Evolutionary conservation across 2,888 invertebrate species (phyloP).

Genomic region (Eulithis prunata): DNA sequence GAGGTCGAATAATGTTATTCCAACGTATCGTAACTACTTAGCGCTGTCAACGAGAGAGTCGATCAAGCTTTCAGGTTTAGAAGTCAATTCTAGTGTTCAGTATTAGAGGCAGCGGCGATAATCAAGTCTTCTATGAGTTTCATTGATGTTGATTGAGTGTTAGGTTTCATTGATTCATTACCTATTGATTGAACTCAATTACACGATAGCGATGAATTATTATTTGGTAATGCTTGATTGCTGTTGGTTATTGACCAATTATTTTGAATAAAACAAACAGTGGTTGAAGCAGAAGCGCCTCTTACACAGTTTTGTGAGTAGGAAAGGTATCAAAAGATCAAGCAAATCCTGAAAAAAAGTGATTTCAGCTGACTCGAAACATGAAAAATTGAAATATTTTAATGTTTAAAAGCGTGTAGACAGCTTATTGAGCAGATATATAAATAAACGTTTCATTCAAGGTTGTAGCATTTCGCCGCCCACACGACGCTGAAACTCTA

Average conservation of each 20-base stretch:
- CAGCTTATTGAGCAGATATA: conserved; percentile 16
- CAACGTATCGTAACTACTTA: conserved; percentile 5
- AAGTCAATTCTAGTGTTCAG: conserved; percentile 11
- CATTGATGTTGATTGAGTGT: conserved; percentile 16
- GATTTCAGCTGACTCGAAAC: background rate
- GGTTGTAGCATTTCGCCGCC: conserved; percentile 27
- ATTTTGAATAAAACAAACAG: background rate
- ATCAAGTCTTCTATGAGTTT: conserved; percentile 12
- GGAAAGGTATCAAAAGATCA: background rate
- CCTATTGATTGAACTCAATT: conserved; percentile 23
- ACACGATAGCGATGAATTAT: conserved; percentile 7
- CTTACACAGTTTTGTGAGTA: no score
- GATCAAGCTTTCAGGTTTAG: conserved; percentile 17
- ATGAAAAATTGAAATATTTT: background rate
- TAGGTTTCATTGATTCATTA: conserved; percentile 24
- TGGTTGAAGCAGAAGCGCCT: background rate
- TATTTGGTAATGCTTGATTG: conserved; percentile 3
- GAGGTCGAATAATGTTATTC: conserved; percentile 31
- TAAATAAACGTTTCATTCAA: conserved; percentile 32
- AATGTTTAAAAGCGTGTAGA: conserved; percentile 6
- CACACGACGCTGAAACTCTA: conserved; percentile 20
- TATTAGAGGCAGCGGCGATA: conserved; percentile 5
- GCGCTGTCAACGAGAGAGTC: conserved; percentile 29
- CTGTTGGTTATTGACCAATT: no score
- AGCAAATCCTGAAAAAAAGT: background rate